phyloP scores from a whole-genome alignment of 2,888 invertebrate genomes.

The Synergus itoensis region DNA sequence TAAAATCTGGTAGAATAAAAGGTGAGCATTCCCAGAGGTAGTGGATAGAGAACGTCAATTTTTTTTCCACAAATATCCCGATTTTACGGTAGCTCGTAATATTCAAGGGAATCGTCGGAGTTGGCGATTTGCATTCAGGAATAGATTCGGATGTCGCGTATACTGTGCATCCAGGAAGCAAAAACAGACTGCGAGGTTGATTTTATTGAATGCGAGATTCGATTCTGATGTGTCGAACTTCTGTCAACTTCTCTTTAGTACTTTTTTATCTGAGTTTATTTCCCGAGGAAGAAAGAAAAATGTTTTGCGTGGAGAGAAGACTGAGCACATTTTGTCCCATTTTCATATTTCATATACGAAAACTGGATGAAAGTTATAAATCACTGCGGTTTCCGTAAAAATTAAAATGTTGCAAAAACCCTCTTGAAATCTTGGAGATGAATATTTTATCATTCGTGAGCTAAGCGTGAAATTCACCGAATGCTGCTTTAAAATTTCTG shows the following conservation, averaged over 20 bases:
- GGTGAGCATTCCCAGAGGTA: neutral
- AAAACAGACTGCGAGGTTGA: neutral
- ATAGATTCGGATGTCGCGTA: neutral
- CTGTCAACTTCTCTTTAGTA: neutral
- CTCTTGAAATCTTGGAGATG: too few relatives aligned
- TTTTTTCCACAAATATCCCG: neutral
- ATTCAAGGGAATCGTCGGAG: neutral
- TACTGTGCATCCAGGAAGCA: neutral
- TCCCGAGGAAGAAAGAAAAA: neutral
- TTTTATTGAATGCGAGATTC: neutral
- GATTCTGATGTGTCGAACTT: neutral
- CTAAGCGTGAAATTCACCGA: too few relatives aligned
- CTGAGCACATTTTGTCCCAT: too few relatives aligned
- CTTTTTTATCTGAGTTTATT: neutral
- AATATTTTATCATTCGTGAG: too few relatives aligned
- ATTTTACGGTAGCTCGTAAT: slow-evolving; percentile 9
- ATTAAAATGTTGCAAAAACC: too few relatives aligned
- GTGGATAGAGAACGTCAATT: neutral
- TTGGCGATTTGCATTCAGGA: slow-evolving; percentile 1
- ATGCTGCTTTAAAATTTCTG: too few relatives aligned
- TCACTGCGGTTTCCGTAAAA: neutral
- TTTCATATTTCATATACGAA: too few relatives aligned
- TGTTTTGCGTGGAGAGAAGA: too few relatives aligned
- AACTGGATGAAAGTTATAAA: too few relatives aligned
- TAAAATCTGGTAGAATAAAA: slow-evolving; percentile 1